Evolutionary conservation across 2,888 invertebrate genomes (phyloP), one percentile per base, ranked within the genome.

Genomic region (Drosophila nigricruria): DNA sequence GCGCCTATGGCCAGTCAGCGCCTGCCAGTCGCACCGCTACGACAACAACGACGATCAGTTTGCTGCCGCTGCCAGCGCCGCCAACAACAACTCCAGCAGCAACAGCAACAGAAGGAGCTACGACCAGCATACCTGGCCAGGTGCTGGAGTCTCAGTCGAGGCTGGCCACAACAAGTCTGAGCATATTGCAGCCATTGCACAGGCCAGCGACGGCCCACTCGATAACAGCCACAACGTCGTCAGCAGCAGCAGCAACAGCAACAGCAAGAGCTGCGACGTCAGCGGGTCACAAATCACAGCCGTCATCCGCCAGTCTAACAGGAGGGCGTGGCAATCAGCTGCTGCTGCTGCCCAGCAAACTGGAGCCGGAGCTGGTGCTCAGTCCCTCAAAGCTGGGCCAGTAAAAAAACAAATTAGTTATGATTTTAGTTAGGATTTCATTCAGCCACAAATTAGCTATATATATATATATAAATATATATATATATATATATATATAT

Each of bases 351-450:
- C 66, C 73, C 53, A 88, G 77, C 73, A 91, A 92, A 77, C 89
- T 90, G 58, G 93, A 93, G 82, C 91, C 92, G 59, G 93, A 93
- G 81, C 78, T 93, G 73, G 91, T 93, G 77, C 89, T 93, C 75
- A 93, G 93, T 86, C 93, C 93, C 56, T 92, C 93, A 36, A 93
- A 93, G 79, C 91, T 93, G 72, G 93, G 93, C 54, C 93, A 93
- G 20, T 64, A 30, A 49, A 59, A 67, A 43, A 45, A 5, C 16
- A 43, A 23, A 42, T 79, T 81, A 81, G 78, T 71, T 78, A 71
- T 68, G 77, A 70, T 78, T 80, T 84, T 82, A 82, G 89, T 79
- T 87, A 86, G 87, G 73, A 67, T 70, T 61, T 70, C 70, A 78
- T 75, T 62, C 80, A 80, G 77, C 60, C 72, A 73, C 66, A 68